Evolutionary conservation across 2,797 vertebrate genomes (phyloP).

Genomic region (Myripristis murdjan): DNA sequence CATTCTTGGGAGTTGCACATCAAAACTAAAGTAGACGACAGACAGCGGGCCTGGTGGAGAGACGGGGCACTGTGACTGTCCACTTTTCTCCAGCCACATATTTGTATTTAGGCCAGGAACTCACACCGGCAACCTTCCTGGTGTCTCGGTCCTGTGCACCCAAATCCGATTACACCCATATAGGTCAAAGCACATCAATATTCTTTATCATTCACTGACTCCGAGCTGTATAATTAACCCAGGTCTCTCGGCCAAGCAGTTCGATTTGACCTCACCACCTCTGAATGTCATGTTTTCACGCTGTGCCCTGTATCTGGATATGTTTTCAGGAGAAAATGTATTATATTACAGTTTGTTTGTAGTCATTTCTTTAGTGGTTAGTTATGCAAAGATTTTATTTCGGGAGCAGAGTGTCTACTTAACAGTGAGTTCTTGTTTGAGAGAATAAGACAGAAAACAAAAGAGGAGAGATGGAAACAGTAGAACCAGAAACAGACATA

Average conservation of each 20-base stretch:
- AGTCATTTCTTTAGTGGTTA: no score
- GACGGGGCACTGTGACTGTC: not conserved
- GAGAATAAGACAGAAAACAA: no score
- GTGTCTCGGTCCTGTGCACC: conserved; percentile 16
- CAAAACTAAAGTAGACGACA: no score
- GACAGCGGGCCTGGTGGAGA: no score
- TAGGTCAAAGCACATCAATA: conserved; percentile 50
- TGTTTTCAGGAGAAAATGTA: conserved; percentile 14
- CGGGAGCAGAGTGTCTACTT: no score
- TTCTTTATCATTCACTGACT: conserved; percentile 35
- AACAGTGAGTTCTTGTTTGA: no score
- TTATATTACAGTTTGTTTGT: conserved; percentile 13
- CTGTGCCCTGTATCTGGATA: not conserved
- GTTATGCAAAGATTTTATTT: no score
- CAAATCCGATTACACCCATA: conserved; percentile 39
- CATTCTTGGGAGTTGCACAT: not conserved
- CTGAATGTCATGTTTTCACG: conserved; percentile 33
- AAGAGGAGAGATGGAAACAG: no score
- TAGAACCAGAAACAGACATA: no score
- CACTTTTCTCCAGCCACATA: conserved; percentile 3
- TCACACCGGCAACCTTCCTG: not conserved
- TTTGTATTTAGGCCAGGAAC: not conserved
- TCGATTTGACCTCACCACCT: conserved; percentile 41
- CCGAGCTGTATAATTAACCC: conserved; percentile 55
- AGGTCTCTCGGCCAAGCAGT: conserved; percentile 18